Conservation (phyloP, 92 coral and sea anemone species). For the Muricea muricata region DNA sequence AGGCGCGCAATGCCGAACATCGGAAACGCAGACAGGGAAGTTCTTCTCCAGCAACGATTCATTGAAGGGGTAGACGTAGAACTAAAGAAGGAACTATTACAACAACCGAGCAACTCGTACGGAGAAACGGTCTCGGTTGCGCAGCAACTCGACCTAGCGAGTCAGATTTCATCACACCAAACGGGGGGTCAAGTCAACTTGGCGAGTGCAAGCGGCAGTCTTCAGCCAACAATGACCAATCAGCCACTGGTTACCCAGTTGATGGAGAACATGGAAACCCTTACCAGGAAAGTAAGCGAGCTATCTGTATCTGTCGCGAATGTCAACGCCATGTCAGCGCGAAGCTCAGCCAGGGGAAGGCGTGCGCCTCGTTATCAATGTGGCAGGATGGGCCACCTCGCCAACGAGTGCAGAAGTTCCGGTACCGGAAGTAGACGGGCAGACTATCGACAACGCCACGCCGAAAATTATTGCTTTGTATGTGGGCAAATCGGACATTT, state of each 20-base stretch:
- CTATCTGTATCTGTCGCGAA: too few relatives aligned
- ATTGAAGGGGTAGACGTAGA: not conserved
- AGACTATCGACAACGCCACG: not conserved
- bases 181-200: not conserved
- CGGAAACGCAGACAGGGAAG: not conserved
- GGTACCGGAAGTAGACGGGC: not conserved
- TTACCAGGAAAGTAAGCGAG: too few relatives aligned
- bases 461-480: not conserved
- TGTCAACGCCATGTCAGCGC: too few relatives aligned
- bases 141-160: constrained; percentile 2
- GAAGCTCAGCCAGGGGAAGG: too few relatives aligned
- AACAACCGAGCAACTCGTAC: constrained; percentile 2
- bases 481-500: constrained; percentile 12
- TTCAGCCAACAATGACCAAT: not conserved
- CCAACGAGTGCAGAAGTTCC: not conserved
- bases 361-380: too few relatives aligned
- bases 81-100: not conserved
- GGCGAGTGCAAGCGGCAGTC: not conserved
- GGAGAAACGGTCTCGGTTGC: not conserved
- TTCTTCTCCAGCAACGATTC: not conserved
- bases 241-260: not conserved
- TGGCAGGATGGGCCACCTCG: too few relatives aligned
- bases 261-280: too few relatives aligned
- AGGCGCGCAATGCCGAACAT: constrained; percentile 13
- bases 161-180: not conserved